Percentiles rank a stretch among this genome's conserved stretches.
These are phyloP conservation scores for Epinephelus lanceolatus DNA, from an alignment of 2,113 vertebrate species.

Conservation along the genomic window DNA sequence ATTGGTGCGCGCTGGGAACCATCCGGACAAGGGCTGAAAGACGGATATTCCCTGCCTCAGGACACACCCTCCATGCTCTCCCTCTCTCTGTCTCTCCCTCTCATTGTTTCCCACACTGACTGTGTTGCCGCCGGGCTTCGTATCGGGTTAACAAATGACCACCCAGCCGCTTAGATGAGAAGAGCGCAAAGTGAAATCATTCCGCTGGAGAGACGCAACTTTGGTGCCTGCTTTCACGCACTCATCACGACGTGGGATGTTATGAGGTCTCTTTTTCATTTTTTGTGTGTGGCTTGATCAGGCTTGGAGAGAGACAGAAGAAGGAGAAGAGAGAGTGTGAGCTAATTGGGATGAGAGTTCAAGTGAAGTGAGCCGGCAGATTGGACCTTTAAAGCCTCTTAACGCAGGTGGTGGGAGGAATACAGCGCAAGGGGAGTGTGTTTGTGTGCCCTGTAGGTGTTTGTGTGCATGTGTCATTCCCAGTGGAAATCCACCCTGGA, in stretches of 20 bases:
- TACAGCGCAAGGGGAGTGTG: conserved; percentile 54
- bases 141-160: conserved; percentile 64
- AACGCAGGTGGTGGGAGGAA: conserved; percentile 77
- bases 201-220: conserved; percentile 48
- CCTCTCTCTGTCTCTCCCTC: conserved; percentile 46
- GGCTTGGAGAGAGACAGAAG: conserved; percentile 34
- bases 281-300: conserved; percentile 6
- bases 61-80: conserved; percentile 81
- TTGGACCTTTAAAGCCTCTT: conserved; percentile 85
- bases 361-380: conserved; percentile 82
- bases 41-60: conserved; percentile 80
- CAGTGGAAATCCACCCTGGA: conserved; percentile 61
- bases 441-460: conserved; percentile 49
- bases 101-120: conserved; percentile 76
- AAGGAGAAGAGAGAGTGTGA: conserved; percentile 66
- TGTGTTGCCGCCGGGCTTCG: conserved; percentile 62
- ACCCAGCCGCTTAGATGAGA: conserved; percentile 52
- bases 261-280: not conserved
- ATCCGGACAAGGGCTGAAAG: conserved; percentile 60
- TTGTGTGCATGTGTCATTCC: conserved; percentile 42
- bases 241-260: not conserved
- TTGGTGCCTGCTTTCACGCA: conserved; percentile 6
- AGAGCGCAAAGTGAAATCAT: conserved; percentile 53
- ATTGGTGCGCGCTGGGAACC: conserved; percentile 58
- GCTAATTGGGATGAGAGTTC: conserved; percentile 84